Percentiles rank a stretch among this genome's conserved stretches.
Evolutionary conservation across 2,113 vertebrate species (phyloP).

Genomic region (Hirundichthys speculiger): DNA sequence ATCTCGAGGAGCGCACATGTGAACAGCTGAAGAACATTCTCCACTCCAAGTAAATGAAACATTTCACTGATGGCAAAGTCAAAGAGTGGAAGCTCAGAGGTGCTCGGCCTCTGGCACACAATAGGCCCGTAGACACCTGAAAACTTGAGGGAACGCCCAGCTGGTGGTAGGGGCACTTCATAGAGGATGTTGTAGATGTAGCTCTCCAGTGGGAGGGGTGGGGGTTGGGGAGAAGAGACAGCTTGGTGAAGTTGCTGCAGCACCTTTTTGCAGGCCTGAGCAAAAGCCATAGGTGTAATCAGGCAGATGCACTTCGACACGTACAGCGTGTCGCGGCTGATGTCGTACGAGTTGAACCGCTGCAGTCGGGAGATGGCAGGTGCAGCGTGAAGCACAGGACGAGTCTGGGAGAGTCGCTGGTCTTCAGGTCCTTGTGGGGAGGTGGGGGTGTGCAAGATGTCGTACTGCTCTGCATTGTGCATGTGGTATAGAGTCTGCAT

Average conservation of each 20-base stretch:
- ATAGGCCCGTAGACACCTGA: constrained; percentile 94
- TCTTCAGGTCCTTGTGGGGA: constrained; percentile 69
- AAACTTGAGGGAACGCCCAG: constrained; percentile 95
- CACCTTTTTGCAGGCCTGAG: constrained; percentile 92
- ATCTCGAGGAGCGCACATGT: constrained; percentile 97
- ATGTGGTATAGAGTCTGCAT: constrained; percentile 99
- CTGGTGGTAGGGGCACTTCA: constrained; percentile 94
- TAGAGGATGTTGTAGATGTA: constrained; percentile 98
- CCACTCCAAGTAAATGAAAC: constrained; percentile 93
- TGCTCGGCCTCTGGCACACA: constrained; percentile 96
- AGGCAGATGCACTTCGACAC: constrained; percentile 99
- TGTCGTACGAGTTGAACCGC: constrained; percentile 98
- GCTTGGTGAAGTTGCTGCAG: constrained; percentile 94
- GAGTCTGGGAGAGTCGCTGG: constrained; percentile 63
- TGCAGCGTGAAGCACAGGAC: constrained; percentile 81
- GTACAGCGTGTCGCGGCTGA: constrained; percentile 94
- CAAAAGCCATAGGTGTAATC: constrained; percentile 96
- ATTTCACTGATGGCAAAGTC: constrained; percentile 93
- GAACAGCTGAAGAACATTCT: constrained; percentile 97
- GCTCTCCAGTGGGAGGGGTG: constrained; percentile 96
- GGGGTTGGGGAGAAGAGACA: constrained; percentile 91
- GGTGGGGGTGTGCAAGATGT: constrained; percentile 86
- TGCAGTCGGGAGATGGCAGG: constrained; percentile 91
- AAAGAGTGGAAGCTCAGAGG: constrained; percentile 92
- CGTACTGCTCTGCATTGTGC: constrained; percentile 97